phyloP scores from a whole-genome alignment of 1,140 invertebrate species.

The Achroia grisella region DNA sequence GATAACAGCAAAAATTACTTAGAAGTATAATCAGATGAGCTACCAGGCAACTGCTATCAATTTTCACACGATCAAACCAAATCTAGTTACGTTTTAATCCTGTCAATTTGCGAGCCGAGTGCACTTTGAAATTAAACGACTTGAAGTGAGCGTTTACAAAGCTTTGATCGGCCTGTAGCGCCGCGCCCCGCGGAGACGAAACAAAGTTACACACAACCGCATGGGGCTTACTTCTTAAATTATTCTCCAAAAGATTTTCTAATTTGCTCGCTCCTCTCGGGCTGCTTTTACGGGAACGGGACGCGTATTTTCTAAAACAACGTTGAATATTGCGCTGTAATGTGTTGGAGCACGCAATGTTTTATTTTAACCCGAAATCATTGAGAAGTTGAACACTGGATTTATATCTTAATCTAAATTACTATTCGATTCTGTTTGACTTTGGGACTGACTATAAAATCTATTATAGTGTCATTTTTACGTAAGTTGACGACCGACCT shows the following conservation, averaged over 20 bases:
- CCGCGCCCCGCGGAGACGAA: slow-evolving; percentile 25
- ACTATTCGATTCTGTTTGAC: too few species aligned
- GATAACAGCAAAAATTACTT: too few species aligned
- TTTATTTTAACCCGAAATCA: too few species aligned
- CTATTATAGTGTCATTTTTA: too few species aligned
- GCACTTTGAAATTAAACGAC: slow-evolving; percentile 44
- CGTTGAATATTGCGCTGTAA: too few species aligned
- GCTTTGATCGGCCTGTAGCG: slow-evolving; percentile 43
- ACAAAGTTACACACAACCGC: slow-evolving; percentile 55
- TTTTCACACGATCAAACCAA: slow-evolving; percentile 3
- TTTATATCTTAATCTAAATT: too few species aligned
- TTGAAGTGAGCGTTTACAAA: slow-evolving; percentile 36
- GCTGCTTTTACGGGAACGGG: slow-evolving; percentile 35
- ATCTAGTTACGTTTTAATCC: slow-evolving; percentile 15
- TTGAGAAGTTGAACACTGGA: too few species aligned
- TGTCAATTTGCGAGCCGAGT: slow-evolving; percentile 29
- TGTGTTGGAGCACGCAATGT: too few species aligned
- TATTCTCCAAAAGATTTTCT: slow-evolving; percentile 72
- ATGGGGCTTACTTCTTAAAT: slow-evolving; percentile 58
- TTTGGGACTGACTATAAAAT: too few species aligned
- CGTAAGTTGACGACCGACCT: too few species aligned
- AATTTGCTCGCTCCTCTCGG: slow-evolving; percentile 59
- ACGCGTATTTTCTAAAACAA: too few species aligned
- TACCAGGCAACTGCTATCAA: background rate
- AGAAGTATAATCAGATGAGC: background rate